Evolutionary conservation across 2,113 vertebrate species (phyloP).

Genomic region (Amblyornis subalaris): DNA sequence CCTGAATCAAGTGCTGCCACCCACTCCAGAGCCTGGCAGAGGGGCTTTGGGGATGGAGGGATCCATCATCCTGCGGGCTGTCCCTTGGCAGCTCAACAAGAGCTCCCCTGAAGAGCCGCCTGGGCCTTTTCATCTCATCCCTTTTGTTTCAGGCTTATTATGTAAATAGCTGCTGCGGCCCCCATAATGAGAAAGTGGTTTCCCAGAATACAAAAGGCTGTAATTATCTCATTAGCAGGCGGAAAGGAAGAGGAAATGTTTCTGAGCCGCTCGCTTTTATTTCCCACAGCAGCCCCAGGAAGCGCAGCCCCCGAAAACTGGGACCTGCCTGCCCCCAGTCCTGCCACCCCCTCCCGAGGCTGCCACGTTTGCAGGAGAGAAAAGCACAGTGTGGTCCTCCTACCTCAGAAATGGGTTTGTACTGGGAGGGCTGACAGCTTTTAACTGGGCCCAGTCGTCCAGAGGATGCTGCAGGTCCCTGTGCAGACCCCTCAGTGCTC

Average conservation of each 20-base stretch:
- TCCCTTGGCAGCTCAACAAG: neutral
- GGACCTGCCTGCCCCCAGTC: neutral
- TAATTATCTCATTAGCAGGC: constrained; percentile 66
- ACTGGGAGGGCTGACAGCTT: neutral
- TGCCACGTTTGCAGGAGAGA: neutral
- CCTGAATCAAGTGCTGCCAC: neutral
- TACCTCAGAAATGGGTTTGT: neutral
- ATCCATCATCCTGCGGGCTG: neutral
- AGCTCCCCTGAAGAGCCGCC: neutral
- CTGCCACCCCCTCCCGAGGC: neutral
- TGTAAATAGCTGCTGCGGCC: constrained; percentile 42
- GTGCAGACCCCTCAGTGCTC: neutral
- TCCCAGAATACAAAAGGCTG: constrained; percentile 60
- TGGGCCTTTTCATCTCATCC: constrained; percentile 34
- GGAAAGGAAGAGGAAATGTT: constrained; percentile 27
- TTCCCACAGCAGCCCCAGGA: neutral
- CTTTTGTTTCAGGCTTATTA: constrained; percentile 57
- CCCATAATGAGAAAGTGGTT: constrained; percentile 54
- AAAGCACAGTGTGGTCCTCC: neutral
- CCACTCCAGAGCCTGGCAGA: neutral
- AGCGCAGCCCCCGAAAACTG: neutral
- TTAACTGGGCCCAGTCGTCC: neutral
- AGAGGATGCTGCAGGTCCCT: neutral
- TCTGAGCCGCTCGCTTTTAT: neutral
- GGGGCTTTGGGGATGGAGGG: neutral